Base-by-base conservation (phyloP, 2,797 vertebrate genomes). In the Rhinella marina region DNA sequence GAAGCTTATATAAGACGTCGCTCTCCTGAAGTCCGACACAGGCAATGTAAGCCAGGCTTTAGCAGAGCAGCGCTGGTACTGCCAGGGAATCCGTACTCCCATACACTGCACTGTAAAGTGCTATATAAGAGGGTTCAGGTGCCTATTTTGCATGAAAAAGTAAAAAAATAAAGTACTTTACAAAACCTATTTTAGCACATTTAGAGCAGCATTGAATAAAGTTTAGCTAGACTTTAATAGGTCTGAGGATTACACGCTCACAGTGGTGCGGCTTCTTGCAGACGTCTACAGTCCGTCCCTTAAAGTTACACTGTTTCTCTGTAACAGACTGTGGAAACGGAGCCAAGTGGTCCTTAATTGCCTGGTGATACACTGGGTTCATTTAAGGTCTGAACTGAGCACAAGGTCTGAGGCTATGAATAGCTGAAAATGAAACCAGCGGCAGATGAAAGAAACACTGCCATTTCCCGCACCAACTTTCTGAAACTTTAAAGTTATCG, bases 341-440 rank as follows among this genome's bases (percentile, higher is more conserved):
- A 56, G 83, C 87, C 82, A 85, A 85, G 82, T 25, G 78, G 32
- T 82, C 83, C 64, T 75, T 85, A 64, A 81, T 73, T 81, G 77
- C 82, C 87, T 88, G 66, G 77, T 76, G 87, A 88, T 85, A 85
- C 57, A 25, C 66, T 10, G 83, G 68, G 87, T 81, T 88, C 87
- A 85, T 85, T 72, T 85, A 61, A 85, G 87, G 87, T 88, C 87
- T 88, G 82, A 59, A 73, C 82, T 64, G 54, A 81, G 68, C 66
- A 66, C 64, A 61, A 88, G 86, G 32, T 48, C 61, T 61, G 56
- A 61, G 52, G 75, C 87, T 88, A 88, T 85, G 54, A 88, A 88
- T 84, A 88, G 62, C 86, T 54, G 75, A 84, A 87, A 73, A 79
- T 68, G 50, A 80, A 80, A 88, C 73, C 76, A 19, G 19, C 77